Base-by-base conservation (phyloP, 2,888 invertebrate genomes). In the Pherbina coryleti region DNA sequence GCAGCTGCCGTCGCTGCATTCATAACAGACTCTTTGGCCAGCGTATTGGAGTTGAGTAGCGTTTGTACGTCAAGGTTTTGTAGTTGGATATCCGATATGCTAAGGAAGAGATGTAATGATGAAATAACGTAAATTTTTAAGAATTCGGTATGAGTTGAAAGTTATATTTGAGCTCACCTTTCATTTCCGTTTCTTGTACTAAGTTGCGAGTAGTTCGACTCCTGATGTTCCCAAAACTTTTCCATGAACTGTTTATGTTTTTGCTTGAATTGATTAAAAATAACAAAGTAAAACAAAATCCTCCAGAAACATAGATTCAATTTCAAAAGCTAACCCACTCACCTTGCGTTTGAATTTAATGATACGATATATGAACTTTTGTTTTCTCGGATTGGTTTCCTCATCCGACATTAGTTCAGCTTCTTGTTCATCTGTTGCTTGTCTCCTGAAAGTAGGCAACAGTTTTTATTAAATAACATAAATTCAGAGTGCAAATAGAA, bases 11-110 rank as follows among this genome's bases (percentile, higher is more conserved):
- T 67, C 76, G 67, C 19, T 19, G 75, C 75, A 66, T 84, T 85
- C 69, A 87, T 80, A 22, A 85, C 85, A 25, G 89, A 86, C 79
- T 90, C 82, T 86, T 86, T 83, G 83, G 87, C 84, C 55, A 82
- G 75, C 25, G 82, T 82, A 70, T 88, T 85, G 79, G 89, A 87
- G 79, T 87, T 87, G 66, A 91, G 82, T 74, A 89, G 84, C 92
- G 88, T 80, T 90, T 91, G 83, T 90, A 92, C 92, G 86, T 93
- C 93, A 72, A 93, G 88, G 84, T 91, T 92, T 88, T 93, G 93
- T 57, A 93, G 86, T 71, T 92, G 92, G 77, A 92, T 92, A 80
- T 93, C 92, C 79, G 90, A 87, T 72, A 91, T 84, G 64, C 92
- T 83, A 89, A 84, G 75, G 90, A 74, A 31, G n/a, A 55, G 55